Conservation (phyloP, 2,113 vertebrate genomes). For the Oenanthe melanoleuca region DNA sequence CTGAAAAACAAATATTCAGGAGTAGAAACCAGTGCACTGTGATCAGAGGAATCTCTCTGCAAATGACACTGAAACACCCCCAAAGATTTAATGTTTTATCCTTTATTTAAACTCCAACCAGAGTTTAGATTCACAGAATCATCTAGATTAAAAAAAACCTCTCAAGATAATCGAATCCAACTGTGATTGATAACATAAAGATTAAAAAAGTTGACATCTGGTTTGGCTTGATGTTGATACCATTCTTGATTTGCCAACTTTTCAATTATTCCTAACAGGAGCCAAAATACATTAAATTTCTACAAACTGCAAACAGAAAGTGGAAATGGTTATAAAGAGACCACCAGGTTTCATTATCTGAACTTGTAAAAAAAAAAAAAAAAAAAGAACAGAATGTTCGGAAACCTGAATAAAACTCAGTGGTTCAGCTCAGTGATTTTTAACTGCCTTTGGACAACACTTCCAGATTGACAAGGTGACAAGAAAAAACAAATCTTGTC, state of each 20-base stretch:
- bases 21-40: neutral
- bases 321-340: neutral
- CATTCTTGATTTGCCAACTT: neutral
- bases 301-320: neutral
- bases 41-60: neutral
- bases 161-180: neutral
- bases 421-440: neutral
- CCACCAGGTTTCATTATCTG: neutral
- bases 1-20: neutral
- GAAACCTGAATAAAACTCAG: neutral
- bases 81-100: neutral
- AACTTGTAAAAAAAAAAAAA: neutral
- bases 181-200: neutral
- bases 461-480: slow-evolving; percentile 17
- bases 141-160: neutral
- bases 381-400: neutral
- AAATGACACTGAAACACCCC: neutral
- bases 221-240: neutral
- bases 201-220: neutral
- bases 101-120: neutral
- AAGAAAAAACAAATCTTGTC: slow-evolving; percentile 25
- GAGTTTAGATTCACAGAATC: neutral
- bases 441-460: neutral
- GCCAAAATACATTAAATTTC: neutral
- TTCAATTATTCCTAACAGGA: neutral